phyloP scores from a whole-genome alignment of 2,888 invertebrate species.

The Drosophila pegasa region DNA sequence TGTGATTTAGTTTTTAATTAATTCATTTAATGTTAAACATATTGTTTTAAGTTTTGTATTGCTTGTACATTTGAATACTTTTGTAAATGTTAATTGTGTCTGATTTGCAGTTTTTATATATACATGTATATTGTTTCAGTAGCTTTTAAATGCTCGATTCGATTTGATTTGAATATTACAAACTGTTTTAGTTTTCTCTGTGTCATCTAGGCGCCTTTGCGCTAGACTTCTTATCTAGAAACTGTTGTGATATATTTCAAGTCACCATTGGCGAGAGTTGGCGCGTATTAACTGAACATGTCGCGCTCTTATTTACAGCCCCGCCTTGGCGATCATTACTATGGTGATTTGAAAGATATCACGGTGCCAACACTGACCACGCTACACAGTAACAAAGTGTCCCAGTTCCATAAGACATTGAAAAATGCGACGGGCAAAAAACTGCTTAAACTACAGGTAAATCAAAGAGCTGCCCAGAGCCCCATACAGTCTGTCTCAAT shows the following conservation, averaged over 20 bases:
- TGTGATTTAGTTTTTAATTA: too few species aligned
- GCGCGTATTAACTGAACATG: constrained; percentile 34
- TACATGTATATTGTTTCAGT: too few species aligned
- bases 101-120: not conserved
- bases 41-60: not conserved
- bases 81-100: too few species aligned
- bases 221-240: not conserved
- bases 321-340: constrained; percentile 90
- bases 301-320: constrained; percentile 82
- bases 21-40: not conserved
- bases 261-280: constrained; percentile 72
- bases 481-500: constrained; percentile 5
- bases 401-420: constrained; percentile 97
- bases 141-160: too few species aligned
- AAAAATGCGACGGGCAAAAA: constrained; percentile 94
- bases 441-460: constrained; percentile 94
- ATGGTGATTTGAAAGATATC: constrained; percentile 95
- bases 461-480: constrained; percentile 16
- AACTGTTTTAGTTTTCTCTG: not conserved
- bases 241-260: constrained; percentile 77
- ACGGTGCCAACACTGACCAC: constrained; percentile 94
- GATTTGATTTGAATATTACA: not conserved
- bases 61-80: too few species aligned
- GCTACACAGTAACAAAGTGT: constrained; percentile 95
- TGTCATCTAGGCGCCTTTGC: too few species aligned